Base-by-base conservation (phyloP, 2,888 invertebrate genomes). In the Prionchulus punctatus region DNA sequence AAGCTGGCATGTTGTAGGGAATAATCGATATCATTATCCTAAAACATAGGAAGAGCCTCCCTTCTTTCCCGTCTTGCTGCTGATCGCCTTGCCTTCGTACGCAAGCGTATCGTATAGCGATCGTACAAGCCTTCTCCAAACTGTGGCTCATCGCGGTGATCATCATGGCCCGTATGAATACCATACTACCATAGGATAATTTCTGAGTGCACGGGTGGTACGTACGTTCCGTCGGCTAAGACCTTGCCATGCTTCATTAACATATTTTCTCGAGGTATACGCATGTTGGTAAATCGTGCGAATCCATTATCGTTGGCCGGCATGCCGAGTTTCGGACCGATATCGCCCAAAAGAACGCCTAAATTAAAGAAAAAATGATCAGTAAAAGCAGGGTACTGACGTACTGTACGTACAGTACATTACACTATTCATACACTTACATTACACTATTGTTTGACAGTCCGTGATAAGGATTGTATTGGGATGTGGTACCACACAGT, bases 221-320 rank as follows among this genome's bases (percentile, higher is more conserved):
- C 83, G 70, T 91, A 94, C 60, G 80, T 78, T 0, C 92, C 92
- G 18, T 86, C 85, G 2, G 82, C 80, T 0, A 85, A 84, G 23
- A 94, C 86, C 71, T 91, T 89, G 3, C 86, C 90, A 0, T 85
- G 87, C 64, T 85, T 79, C 72, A 91, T 90, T 55, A 92, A 76
- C 0, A 91, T 76, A 70, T 84, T 83, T 66, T 83, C 84, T 54
- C 84, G 79, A 1, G 89, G 86, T 73, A 92, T 85, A 66, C 85
- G 79, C 72, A 86, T 88, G 65, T 86, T 81, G 68, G 85, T 81
- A 75, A 91, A 90, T 75, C 86, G 80, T 61, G 88, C 79, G 71
- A 65, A 86, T 85, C 94, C 94, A 76, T 94, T 94, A 71, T 94
- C 94, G 43, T 92, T 73, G 1, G 89, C 91, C 72, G 92, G 88